phyloP scores from a whole-genome alignment of 2,113 vertebrate species.

The Oryctolagus cuniculus region DNA sequence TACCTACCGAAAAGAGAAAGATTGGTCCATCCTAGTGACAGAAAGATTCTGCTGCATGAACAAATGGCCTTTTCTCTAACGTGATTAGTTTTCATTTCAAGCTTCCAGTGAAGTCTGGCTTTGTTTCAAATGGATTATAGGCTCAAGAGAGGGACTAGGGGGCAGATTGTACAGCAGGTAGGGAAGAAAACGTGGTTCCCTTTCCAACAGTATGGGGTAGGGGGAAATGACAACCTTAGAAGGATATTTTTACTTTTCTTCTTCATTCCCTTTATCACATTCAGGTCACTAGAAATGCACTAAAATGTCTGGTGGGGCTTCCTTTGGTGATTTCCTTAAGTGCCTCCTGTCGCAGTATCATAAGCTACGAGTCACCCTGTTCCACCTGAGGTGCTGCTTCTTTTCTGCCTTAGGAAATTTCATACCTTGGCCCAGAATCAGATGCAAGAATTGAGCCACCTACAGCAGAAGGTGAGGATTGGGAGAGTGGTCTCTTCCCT shows the following conservation, averaged over 20 bases:
- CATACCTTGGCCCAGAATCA: constrained; percentile 92
- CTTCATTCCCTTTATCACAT: background rate
- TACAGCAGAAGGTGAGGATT: constrained; percentile 91
- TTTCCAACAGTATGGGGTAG: background rate
- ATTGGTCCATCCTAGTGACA: background rate
- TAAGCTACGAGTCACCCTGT: background rate
- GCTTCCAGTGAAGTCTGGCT: background rate
- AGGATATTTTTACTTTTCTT: background rate
- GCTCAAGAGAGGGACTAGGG: background rate
- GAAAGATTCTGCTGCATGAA: background rate
- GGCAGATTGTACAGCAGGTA: background rate
- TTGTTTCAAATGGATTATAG: background rate
- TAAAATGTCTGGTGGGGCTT: background rate
- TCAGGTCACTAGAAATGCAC: background rate
- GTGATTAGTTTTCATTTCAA: background rate
- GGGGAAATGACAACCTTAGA: background rate
- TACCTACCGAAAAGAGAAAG: background rate
- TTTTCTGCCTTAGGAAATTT: constrained; percentile 88
- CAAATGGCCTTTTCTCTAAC: background rate
- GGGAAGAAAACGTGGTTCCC: background rate
- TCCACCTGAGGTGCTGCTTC: background rate
- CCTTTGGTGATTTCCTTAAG: background rate
- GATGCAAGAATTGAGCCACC: constrained; percentile 92
- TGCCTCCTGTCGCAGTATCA: background rate
- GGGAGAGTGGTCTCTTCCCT: constrained; percentile 87